Evolutionary conservation across 2,888 invertebrate species (phyloP), one percentile per base, ranked within the genome.

Genomic region (Eurytoma adleriae): DNA sequence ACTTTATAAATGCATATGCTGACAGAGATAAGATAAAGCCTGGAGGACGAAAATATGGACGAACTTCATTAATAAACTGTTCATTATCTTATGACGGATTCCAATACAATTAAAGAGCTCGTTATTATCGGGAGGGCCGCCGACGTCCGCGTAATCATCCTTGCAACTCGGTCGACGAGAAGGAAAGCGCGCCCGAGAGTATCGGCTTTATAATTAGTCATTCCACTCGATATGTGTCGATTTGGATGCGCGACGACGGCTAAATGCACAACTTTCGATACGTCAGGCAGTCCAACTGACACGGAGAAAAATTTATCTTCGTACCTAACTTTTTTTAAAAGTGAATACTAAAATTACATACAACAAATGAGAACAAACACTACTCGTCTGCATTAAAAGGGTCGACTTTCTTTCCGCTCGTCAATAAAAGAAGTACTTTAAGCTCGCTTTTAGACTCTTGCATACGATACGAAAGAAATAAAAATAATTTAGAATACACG

Each of bases 51-150:
- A 27, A 14, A 7, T 62, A 24, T 13, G 30, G 7, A 3, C 5
- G 20, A 73, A 73, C 68, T 73, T 69, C 61, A 20, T 71, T 78
- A 73, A 79, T 79, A 79, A 79, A 69, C 40, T 40, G 75, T 71
- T 68, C 54, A 83, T 86, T 86, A 83, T 84, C 85, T 84, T 84
- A 82, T 83, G 83, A 83, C 83, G 76, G 80, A 87, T 85, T 84
- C 84, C 87, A 88, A 88, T 85, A 87, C 85, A 87, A 87, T 87
- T 87, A 87, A 86, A 83, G 83, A 85, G 81, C 86, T 87, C 86
- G 86, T 88, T 88, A 87, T 54, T 52, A 57, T 18, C 40, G 18
- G 40, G 56, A 59, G 14, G 16, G 18, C 57, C 24, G 18, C 56
- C 3, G 57, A 13, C 48, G 20, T 64, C 59, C 57, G 16, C 24